These are phyloP conservation scores for Adelognathus sp. DNA, from an alignment of 2,888 invertebrate genomes.

Conservation along the genomic window DNA sequence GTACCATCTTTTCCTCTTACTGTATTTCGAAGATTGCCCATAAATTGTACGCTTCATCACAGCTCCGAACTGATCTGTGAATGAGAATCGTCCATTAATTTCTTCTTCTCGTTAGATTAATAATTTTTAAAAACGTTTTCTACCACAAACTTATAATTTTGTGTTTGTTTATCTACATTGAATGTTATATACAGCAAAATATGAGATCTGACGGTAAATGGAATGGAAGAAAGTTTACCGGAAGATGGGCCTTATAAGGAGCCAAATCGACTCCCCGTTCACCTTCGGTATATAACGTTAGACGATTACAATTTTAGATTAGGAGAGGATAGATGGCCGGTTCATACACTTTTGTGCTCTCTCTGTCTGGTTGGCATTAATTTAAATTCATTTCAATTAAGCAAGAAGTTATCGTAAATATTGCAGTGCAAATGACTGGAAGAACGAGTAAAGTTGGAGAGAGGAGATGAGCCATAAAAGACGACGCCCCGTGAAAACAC, in stretches of 20 bases:
- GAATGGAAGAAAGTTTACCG: not conserved
- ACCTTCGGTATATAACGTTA: not conserved
- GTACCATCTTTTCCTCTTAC: not conserved
- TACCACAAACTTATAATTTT: too few species aligned
- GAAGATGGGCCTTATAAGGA: not conserved
- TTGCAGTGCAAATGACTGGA: slow-evolving; percentile 9
- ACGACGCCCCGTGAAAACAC: slow-evolving; percentile 42
- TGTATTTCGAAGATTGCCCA: too few species aligned
- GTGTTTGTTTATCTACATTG: too few species aligned
- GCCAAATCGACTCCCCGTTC: not conserved
- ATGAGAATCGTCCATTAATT: too few species aligned
- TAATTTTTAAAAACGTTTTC: too few species aligned
- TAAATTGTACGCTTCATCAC: too few species aligned
- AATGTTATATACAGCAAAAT: too few species aligned
- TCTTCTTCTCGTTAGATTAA: too few species aligned
- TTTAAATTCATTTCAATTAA: slow-evolving; percentile 51
- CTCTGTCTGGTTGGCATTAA: slow-evolving; percentile 27
- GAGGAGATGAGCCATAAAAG: slow-evolving; percentile 56
- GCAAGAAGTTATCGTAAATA: slow-evolving; percentile 44
- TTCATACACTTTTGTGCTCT: not conserved
- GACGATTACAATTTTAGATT: not conserved
- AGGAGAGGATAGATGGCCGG: not conserved
- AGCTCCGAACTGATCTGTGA: too few species aligned
- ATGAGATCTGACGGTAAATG: too few species aligned
- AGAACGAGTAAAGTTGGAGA: not conserved